Conservation (phyloP, 2,113 vertebrate species). For the Percina caprodes region DNA sequence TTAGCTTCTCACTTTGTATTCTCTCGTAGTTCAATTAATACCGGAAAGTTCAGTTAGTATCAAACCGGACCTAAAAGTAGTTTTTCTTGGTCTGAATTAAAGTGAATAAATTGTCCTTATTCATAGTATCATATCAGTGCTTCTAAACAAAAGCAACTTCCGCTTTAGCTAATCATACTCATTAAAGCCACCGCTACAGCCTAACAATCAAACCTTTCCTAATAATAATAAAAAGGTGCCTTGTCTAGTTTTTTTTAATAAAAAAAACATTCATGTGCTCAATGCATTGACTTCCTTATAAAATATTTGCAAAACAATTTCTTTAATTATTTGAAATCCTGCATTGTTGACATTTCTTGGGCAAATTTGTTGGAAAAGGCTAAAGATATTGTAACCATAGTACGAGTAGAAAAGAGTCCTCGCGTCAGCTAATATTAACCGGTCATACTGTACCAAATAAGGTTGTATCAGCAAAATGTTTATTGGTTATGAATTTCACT, state of each 20-base stretch:
- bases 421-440: too few relatives aligned
- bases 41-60: background rate
- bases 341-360: background rate
- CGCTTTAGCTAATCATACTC: background rate
- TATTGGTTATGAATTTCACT: background rate
- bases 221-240: background rate
- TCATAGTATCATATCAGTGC: background rate
- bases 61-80: background rate
- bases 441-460: too few relatives aligned
- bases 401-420: too few relatives aligned
- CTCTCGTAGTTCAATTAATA: background rate
- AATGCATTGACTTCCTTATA: background rate
- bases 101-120: background rate
- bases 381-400: too few relatives aligned
- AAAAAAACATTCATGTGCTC: background rate
- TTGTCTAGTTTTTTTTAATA: too few relatives aligned
- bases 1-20: background rate
- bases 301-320: background rate
- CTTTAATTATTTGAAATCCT: too few relatives aligned
- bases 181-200: background rate
- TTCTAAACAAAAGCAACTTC: constrained; percentile 10
- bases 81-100: background rate
- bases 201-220: background rate
- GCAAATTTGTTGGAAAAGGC: background rate
- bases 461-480: background rate